Evolutionary conservation across 2,113 vertebrate genomes (phyloP), one percentile per base, ranked within the genome.

Genomic region (western clawed frog (Xenopus tropicalis)): DNA sequence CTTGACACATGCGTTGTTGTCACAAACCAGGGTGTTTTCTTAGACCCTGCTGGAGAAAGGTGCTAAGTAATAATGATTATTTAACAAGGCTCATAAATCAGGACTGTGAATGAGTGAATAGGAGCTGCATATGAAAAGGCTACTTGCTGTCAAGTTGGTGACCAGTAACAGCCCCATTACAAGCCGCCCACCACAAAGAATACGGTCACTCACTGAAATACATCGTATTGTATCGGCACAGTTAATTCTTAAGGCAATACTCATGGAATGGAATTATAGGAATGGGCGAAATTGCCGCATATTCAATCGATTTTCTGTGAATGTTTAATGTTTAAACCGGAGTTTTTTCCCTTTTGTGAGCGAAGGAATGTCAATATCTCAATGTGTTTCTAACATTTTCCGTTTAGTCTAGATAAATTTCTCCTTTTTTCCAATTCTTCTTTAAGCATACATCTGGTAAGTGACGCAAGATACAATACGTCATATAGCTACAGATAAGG

Each of bases 11-110:
- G 72, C 77, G 78, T 79, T 51, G 66, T 80, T 80, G 79, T 84
- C 61, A 80, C 83, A 57, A 69, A 85, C 80, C 77, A 23, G 61
- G 79, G 79, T 62, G 81, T 80, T 84, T 83, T 83, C 79, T 77
- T 61, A 67, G 78, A 70, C 79, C 72, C 75, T 81, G 81, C 84
- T 78, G 81, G 78, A 80, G 23, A 66, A 85, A 85, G 81, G 77
- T 80, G 85, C 82, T 79, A 87, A 85, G 83, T 87, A 83, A 85
- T 89, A 90, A 91, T 83, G 88, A 82, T 86, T 83, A 81, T 92
- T 92, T 92, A 93, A 91, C 87, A 89, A 91, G 90, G 71, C 84
- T 87, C 86, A 86, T 93, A 91, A 91, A 94, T 93, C 91, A 87
- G 87, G 66, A 86, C 66, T 86, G 87, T 86, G 77, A 71, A 74